Evolutionary conservation across 2,888 invertebrate genomes (phyloP).

Genomic region (Lycophotia porphyrea): DNA sequence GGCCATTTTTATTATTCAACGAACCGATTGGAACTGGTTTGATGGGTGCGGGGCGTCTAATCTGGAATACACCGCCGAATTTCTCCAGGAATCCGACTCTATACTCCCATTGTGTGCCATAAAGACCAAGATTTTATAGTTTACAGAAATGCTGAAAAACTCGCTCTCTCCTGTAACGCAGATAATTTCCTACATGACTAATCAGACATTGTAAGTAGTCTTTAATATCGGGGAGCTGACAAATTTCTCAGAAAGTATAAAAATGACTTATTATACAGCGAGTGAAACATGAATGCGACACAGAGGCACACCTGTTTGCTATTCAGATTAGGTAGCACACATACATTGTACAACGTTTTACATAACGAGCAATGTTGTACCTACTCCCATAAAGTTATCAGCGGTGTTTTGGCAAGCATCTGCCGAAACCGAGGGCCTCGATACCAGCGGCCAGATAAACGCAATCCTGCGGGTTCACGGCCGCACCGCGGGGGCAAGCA

Average conservation of each 20-base stretch:
- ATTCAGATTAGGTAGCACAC: constrained; percentile 61
- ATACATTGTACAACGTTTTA: constrained; percentile 41
- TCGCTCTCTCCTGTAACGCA: neutral
- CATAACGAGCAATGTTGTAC: constrained; percentile 53
- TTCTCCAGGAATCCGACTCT: constrained; percentile 71
- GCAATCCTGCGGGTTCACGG: constrained; percentile 82
- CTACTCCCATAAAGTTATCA: constrained; percentile 76
- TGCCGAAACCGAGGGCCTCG: constrained; percentile 82
- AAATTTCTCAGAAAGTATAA: constrained; percentile 18
- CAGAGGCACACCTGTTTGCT: constrained; percentile 42
- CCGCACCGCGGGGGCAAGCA: constrained; percentile 75
- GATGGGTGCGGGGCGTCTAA: constrained; percentile 79
- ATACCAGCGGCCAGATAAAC: constrained; percentile 82
- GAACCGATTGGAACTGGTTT: constrained; percentile 86
- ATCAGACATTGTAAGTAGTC: neutral
- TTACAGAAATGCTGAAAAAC: constrained; percentile 34
- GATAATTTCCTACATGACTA: neutral
- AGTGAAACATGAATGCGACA: constrained; percentile 23
- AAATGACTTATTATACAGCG: constrained; percentile 14
- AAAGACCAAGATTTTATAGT: constrained; percentile 5
- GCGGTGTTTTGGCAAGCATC: constrained; percentile 82
- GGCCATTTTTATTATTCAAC: constrained; percentile 84
- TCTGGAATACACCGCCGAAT: constrained; percentile 77
- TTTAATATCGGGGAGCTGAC: constrained; percentile 1
- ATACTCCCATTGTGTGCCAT: constrained; percentile 27